Base-by-base conservation (phyloP, 2,888 invertebrate species). In the Tetragonula carbonaria region DNA sequence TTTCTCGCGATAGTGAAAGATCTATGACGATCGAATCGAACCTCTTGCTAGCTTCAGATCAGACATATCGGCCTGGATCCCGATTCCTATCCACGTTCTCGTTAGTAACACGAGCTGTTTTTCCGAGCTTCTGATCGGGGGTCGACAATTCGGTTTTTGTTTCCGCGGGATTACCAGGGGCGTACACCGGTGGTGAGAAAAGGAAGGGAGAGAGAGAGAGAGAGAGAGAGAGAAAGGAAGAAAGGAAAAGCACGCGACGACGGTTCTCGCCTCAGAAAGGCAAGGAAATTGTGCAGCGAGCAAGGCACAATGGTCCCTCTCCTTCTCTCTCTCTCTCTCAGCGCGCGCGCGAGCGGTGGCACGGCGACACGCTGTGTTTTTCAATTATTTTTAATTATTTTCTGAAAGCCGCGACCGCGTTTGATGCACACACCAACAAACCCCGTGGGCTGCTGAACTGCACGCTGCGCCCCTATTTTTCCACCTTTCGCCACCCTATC, bases 301-400 rank as follows among this genome's bases (percentile, higher is more conserved):
- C 80, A 74, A 74, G 73, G 70, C 74, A 88, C 88, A 89, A 89
- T 90, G 79, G 70, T 79, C 67, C 8, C 45, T 8, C 45, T 45
- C 8, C 8, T 8, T 38, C 5, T 38, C 38, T 38, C 38, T 38
- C 38, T 38, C 6, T 38, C 38, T 38, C 45, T 45, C 45, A 28
- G 8, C 45, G 8, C 45, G 8, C 11, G 8, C 45, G 8, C 51
- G 77, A 28, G 28, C 71, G 53, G 65, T 21, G 23, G 57, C 71
- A 57, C 78, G 67, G 82, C 82, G 85, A 82, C 78, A 74, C 80
- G 82, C 74, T 82, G 85, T 87, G 80, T 88, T 91, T 89, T 90
- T 87, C 88, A 90, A 90, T 88, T 91, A 88, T 86, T 90, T 91
- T 91, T 90, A 89, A 90, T 91, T 91, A 90, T 91, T 91, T 89